phyloP scores from a whole-genome alignment of 2,888 invertebrate genomes.

The Griposia aprilina region DNA sequence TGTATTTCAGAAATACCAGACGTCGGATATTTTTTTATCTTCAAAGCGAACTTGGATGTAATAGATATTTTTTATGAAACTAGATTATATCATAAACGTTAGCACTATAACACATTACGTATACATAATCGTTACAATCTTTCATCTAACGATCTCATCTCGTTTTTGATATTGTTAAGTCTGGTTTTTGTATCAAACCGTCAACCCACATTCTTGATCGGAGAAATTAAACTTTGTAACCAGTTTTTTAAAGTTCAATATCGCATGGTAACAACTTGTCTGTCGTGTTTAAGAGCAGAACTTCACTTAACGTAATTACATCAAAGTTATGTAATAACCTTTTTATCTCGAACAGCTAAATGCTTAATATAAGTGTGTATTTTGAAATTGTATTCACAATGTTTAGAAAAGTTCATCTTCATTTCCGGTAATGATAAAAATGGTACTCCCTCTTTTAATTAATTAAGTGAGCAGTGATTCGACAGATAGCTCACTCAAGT shows the following conservation, averaged over 20 bases:
- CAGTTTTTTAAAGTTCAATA: not conserved
- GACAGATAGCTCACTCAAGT: not conserved
- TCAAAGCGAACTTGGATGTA: no score
- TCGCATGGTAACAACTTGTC: slow-evolving; percentile 2
- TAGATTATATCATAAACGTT: slow-evolving; percentile 11
- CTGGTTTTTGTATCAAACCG: slow-evolving; percentile 26
- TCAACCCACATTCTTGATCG: no score
- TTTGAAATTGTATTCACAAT: slow-evolving; percentile 10
- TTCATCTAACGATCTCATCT: slow-evolving; percentile 48
- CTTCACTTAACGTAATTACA: slow-evolving; percentile 49
- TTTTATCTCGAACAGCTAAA: slow-evolving; percentile 23
- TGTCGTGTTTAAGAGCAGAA: slow-evolving; percentile 14
- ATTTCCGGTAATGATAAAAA: not conserved
- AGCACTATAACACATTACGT: slow-evolving; percentile 21
- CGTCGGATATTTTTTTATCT: no score
- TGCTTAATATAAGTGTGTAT: slow-evolving; percentile 32
- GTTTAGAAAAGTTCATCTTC: not conserved
- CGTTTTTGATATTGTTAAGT: slow-evolving; percentile 15
- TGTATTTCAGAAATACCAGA: not conserved
- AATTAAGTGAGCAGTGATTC: not conserved
- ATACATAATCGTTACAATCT: slow-evolving; percentile 29
- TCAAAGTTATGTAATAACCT: slow-evolving; percentile 46
- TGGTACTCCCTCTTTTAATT: not conserved
- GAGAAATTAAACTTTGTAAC: not conserved
- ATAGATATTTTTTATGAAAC: slow-evolving; percentile 14